phyloP scores from a whole-genome alignment of 1,140 invertebrate species.

The Drosophila busckii region DNA sequence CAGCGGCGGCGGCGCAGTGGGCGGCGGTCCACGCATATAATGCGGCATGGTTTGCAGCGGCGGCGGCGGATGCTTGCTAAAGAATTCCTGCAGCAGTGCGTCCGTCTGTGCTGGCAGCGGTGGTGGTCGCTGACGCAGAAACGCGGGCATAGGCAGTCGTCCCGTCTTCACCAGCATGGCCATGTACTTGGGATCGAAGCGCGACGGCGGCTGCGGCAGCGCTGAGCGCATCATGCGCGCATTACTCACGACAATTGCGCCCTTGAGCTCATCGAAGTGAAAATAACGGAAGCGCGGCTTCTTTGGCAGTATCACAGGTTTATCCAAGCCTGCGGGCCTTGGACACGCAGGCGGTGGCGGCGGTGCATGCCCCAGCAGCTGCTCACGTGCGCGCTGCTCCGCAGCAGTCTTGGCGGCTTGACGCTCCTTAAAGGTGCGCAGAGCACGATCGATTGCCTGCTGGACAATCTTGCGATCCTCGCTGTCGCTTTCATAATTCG shows the following conservation, averaged over 20 bases:
- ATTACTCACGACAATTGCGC: slow-evolving; percentile 29
- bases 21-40: slow-evolving; percentile 18
- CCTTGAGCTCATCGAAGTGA: slow-evolving; percentile 46
- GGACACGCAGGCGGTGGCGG: slow-evolving; percentile 40
- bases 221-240: slow-evolving; percentile 20
- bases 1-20: not conserved
- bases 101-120: slow-evolving; percentile 40
- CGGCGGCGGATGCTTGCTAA: slow-evolving; percentile 55
- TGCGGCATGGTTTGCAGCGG: slow-evolving; percentile 22
- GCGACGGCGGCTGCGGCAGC: slow-evolving; percentile 17
- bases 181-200: slow-evolving; percentile 59
- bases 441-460: slow-evolving; percentile 34
- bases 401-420: slow-evolving; percentile 27
- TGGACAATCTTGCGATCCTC: slow-evolving; percentile 58
- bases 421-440: slow-evolving; percentile 28
- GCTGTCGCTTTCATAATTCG: slow-evolving; percentile 62
- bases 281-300: slow-evolving; percentile 52
- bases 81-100: slow-evolving; percentile 53
- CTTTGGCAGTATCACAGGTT: slow-evolving; percentile 48
- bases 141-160: slow-evolving; percentile 34
- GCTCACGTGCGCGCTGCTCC: slow-evolving; percentile 41
- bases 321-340: slow-evolving; percentile 39
- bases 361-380: slow-evolving; percentile 44
- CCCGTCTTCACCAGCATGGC: slow-evolving; percentile 60
- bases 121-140: slow-evolving; percentile 44